Evolutionary conservation across 1,140 invertebrate species (phyloP).

Genomic region (Drosophila mojavensis): DNA sequence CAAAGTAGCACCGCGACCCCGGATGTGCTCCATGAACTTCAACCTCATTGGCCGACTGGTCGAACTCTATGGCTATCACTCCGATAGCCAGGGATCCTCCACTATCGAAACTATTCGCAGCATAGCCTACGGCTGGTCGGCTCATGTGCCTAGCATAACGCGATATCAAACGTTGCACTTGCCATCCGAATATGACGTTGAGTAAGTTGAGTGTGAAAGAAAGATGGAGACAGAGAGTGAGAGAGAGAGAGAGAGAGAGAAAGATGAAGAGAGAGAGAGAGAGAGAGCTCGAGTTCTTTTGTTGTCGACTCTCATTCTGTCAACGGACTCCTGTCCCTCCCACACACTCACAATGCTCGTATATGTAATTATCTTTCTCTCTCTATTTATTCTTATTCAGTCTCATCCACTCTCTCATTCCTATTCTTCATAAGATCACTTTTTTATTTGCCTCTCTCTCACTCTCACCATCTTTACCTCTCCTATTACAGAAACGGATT

Average conservation of each 20-base stretch:
- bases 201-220: slow-evolving; percentile 13
- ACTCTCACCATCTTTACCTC: background rate
- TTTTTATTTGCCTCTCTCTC: background rate
- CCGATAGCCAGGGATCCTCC: background rate
- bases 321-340: too few relatives aligned
- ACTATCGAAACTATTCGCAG: background rate
- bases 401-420: background rate
- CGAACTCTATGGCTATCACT: background rate
- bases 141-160: slow-evolving; percentile 10
- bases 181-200: background rate
- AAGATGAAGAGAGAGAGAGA: background rate
- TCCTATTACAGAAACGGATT: slow-evolving; percentile 1
- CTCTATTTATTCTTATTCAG: background rate
- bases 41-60: slow-evolving; percentile 31
- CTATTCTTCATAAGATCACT: too few relatives aligned
- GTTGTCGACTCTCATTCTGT: too few relatives aligned
- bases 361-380: background rate
- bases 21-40: slow-evolving; percentile 28
- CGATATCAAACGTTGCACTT: slow-evolving; percentile 13
- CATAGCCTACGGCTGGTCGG: slow-evolving; percentile 1
- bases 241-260: too few relatives aligned
- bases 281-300: too few relatives aligned
- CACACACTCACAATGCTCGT: too few relatives aligned
- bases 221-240: too few relatives aligned
- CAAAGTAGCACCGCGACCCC: background rate